Base-by-base conservation (phyloP, 2,113 vertebrate genomes). In the Anser cygnoides region DNA sequence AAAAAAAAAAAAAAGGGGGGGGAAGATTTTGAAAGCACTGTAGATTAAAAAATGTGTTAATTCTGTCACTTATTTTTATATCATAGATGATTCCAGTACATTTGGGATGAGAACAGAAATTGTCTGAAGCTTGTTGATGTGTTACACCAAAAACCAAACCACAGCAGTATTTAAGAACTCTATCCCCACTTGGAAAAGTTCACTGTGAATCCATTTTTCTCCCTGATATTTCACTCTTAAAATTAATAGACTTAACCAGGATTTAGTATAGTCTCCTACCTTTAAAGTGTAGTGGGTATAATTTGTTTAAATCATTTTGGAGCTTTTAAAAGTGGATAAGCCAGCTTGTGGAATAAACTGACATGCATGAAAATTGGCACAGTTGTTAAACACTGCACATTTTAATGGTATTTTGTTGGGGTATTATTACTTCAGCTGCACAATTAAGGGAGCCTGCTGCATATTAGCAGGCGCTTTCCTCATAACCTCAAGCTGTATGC, bases 361-460 rank as follows among this genome's bases (percentile, higher is more conserved):
- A n/a, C 20, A 10, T 6, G 43, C 14, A 1, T 41, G 37, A 85
- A 91, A 92, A 88, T 62, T 89, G 94, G 50, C 57, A 58, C 8
- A 46, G 75, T 73, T 76, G 73, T 94, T 89, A 62, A 91, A 84
- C 43, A n/a, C 43, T 78, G 35, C 66, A 39, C 44, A 25, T 66
- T 74, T 41, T 84, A 88, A 73, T 62, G 77, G 59, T 39, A 22
- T 87, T 72, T 87, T 84, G n/a, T 93, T 91, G 70, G 71, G 65
- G 54, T 95, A 58, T 93, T 96, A 95, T 80, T 89, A 55, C 84
- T 94, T 95, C 89, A 96, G 92, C 94, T 94, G 86, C 66, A 62
- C 84, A 87, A 88, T 96, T 96, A 96, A 66, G 44, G 71, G 58
- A 90, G 70, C 29, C 58, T 81, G 72, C 72, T 81, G 14, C 86